Evolutionary conservation across 2,888 invertebrate species (phyloP).

Genomic region (Dryocosmus kuriphilus): DNA sequence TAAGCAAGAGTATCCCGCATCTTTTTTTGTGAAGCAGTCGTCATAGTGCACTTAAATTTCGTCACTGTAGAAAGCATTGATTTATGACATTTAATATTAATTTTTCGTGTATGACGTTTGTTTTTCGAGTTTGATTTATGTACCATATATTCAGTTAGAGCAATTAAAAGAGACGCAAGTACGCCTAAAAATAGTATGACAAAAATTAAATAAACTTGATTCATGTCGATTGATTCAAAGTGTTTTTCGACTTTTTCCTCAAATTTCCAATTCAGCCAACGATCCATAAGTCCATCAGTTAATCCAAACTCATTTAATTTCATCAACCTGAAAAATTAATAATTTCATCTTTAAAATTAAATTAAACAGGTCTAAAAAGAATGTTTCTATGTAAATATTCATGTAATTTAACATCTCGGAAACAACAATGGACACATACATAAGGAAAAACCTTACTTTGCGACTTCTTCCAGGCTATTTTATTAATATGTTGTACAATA

Average conservation of each 20-base stretch:
- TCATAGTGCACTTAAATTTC: neutral
- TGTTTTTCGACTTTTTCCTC: conserved; percentile 38
- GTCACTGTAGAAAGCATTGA: neutral
- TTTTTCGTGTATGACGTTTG: neutral
- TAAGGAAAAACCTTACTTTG: too few relatives aligned
- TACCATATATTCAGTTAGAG: conserved; percentile 38
- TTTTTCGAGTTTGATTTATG: neutral
- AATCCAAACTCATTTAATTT: conserved; percentile 49
- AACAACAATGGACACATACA: too few relatives aligned
- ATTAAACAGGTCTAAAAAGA: too few relatives aligned
- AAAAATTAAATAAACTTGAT: conserved; percentile 49
- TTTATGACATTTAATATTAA: neutral
- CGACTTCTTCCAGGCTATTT: too few relatives aligned
- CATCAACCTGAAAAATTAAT: conserved; percentile 44
- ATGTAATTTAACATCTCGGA: too few relatives aligned
- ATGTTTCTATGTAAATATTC: too few relatives aligned
- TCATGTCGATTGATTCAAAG: conserved; percentile 48
- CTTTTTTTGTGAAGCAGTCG: neutral
- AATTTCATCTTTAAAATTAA: too few relatives aligned
- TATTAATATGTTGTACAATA: too few relatives aligned
- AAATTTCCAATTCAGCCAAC: conserved; percentile 48
- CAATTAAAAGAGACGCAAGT: conserved; percentile 39
- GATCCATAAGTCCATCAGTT: conserved; percentile 45
- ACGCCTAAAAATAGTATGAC: conserved; percentile 33
- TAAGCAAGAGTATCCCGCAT: too few relatives aligned